Base-by-base conservation (phyloP, 2,797 vertebrate genomes). In the Paratrypauchen microcephalus region DNA sequence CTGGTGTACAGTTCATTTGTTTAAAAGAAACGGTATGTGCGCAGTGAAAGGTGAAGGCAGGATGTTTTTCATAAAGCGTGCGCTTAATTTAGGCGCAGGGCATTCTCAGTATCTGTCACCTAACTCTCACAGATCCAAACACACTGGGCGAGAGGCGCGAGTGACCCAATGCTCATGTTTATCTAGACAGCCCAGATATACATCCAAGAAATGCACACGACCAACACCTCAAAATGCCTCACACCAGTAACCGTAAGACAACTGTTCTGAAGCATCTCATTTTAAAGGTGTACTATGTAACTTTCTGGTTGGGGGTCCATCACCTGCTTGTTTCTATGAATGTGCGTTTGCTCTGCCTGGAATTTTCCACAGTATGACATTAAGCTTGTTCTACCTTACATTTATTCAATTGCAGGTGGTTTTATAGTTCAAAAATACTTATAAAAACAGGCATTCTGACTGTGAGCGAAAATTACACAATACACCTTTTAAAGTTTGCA, bases 21-120 rank as follows among this genome's bases (percentile, higher is more conserved):
- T 59, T 15, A 71, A 78, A 81, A 87, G 92, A 84, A 90, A 90
- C 15, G 41, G 88, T 86, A 86, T 87, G 87, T 81, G 87, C 83
- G 86, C 72, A 69, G 86, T 73, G 45, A 83, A 78, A 65, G 88
- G 91, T 90, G 78, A 82, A 86, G 92, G 91, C 92, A 93, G 93
- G 94, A 95, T 94, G 93, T 94, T 94, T 94, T 93, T 93, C 92
- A 94, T 94, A 92, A 93, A 92, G 87, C 89, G 83, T 87, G 92
- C 74, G 91, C 90, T 91, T 92, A 89, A 94, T 94, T 94, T 95
- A 95, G 94, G 84, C 66, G 84, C 89, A 87, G 87, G 26, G 90
- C 86, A 93, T 93, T 91, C 90, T 91, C 90, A 93, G 88, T 93
- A 94, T 94, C 92, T 93, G 93, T 92, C 92, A 89, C 83, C 86